Evolutionary conservation across 2,113 vertebrate species (phyloP).

Genomic region (Psammodynastes pulverulentus): DNA sequence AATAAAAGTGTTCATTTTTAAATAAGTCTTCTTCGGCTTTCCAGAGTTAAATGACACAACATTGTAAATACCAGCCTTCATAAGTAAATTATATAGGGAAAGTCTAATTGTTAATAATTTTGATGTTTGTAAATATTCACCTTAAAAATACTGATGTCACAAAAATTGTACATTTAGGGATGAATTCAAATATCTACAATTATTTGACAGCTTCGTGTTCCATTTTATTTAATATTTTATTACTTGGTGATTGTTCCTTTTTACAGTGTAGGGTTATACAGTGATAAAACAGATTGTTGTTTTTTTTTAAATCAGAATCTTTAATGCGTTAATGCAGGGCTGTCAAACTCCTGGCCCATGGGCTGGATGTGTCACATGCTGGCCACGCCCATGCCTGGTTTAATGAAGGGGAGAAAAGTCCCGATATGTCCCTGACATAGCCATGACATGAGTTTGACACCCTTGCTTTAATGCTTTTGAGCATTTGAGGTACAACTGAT

Average conservation of each 20-base stretch:
- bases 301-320: conserved; percentile 25
- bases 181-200: not conserved
- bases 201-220: not conserved
- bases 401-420: too few species aligned
- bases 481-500: conserved; percentile 46
- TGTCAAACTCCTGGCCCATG: too few species aligned
- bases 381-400: too few species aligned
- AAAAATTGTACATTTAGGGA: not conserved
- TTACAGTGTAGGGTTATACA: not conserved
- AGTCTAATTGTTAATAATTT: not conserved
- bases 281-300: not conserved
- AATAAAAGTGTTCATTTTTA: too few species aligned
- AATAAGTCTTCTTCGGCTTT: not conserved
- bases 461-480: too few species aligned
- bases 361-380: too few species aligned
- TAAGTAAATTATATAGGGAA: not conserved
- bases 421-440: too few species aligned
- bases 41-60: not conserved
- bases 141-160: not conserved
- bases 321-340: conserved; percentile 6
- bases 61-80: not conserved
- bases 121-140: not conserved
- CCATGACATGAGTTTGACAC: too few species aligned
- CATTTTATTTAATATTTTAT: not conserved
- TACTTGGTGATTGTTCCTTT: not conserved